Evolutionary conservation across 1,140 invertebrate genomes (phyloP), one percentile per base, ranked within the genome.

Genomic region (Heliothis virescens): DNA sequence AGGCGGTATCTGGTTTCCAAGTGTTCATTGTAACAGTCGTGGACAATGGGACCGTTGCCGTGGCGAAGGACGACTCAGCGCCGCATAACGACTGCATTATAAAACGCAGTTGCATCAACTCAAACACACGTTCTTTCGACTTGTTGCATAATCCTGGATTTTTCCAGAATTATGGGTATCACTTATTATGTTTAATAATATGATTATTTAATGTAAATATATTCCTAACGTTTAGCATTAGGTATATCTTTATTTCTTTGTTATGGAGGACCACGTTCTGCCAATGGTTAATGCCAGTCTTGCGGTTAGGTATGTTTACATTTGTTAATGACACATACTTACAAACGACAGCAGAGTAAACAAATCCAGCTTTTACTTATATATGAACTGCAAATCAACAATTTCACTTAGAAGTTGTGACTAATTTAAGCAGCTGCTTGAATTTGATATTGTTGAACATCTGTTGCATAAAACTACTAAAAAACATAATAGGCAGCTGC

Each of bases 71-170:
- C 92, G 91, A 87, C 67, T 82, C 87, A 91, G 60, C 89, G 83
- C 87, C 87, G 91, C 90, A 93, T 93, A 90, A 93, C 91, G 88
- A 89, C 85, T 91, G 91, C 90, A 93, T 92, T 91, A 90, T 88
- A 83, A 87, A 85, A 85, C 72, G 79, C 72, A 80, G 79, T 80
- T 83, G 81, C 74, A 50, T 79, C 18, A 77, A 82, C 79, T 82
- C 81, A 62, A 62, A 75, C 50, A 80, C 52, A 59, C 50, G 47
- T 73, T 73, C 53, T 73, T 73, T 57, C 10, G 29, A 47, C 26
- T 34, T 52, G 59, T 65, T 77, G 34, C 16, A 77, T 63, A 63
- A 59, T 73, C 50, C 11, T n/a, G 74, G 60, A 41, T 77, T 77
- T 77, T 76, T 76, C 74, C 48, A 76, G 74, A 65, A 65, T 48